Percentiles rank a stretch among this genome's conserved stretches.
These are phyloP conservation scores for Homarus gammarus DNA, from an alignment of 2,888 invertebrate species.

Conservation along the genomic window DNA sequence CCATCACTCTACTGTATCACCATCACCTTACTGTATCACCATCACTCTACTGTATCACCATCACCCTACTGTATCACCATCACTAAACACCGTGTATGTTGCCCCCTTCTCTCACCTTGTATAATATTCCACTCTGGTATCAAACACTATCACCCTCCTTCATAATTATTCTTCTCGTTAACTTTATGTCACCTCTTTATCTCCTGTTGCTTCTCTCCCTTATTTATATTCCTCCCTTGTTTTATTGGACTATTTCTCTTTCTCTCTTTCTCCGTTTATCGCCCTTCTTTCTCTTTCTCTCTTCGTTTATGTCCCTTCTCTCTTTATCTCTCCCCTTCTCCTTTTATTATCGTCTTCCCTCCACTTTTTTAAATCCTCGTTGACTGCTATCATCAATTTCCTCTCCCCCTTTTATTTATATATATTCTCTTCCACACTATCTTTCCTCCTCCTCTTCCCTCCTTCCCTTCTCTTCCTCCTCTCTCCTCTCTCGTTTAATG, in stretches of 20 bases:
- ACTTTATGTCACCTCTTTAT: slow-evolving; percentile 45
- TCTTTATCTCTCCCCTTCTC: not conserved
- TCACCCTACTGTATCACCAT: no score
- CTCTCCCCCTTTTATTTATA: not conserved
- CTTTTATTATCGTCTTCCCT: not conserved
- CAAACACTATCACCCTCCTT: slow-evolving; percentile 26
- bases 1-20: no score
- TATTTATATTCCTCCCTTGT: slow-evolving; percentile 12
- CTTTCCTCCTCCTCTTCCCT: not conserved
- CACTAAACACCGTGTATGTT: no score
- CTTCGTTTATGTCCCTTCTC: not conserved
- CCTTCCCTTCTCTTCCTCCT: not conserved
- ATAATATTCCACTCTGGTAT: slow-evolving; percentile 22
- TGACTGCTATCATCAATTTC: not conserved
- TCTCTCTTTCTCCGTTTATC: slow-evolving; percentile 12
- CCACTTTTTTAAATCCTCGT: not conserved
- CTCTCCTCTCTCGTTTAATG: not conserved
- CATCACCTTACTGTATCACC: no score
- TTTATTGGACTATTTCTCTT: not conserved
- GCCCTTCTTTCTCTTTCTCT: not conserved
- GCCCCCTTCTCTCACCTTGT: slow-evolving; percentile 9
- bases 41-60: no score
- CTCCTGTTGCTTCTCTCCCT: slow-evolving; percentile 30
- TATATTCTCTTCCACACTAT: not conserved
- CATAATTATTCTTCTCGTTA: slow-evolving; percentile 36